phyloP scores from a whole-genome alignment of 2,113 vertebrate genomes.

The Brevimyrus niger region DNA sequence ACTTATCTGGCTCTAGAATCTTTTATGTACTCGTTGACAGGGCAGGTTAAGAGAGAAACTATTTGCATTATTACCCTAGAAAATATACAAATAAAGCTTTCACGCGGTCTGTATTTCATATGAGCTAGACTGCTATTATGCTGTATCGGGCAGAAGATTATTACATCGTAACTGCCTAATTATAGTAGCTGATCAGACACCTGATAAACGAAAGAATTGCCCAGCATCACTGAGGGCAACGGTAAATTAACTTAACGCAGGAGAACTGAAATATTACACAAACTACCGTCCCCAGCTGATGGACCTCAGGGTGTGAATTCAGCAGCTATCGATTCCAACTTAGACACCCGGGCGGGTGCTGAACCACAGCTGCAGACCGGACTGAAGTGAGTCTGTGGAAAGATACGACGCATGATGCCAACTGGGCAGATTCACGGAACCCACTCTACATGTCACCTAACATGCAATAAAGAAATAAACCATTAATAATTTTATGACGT shows the following conservation, averaged over 20 bases:
- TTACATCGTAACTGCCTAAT: background rate
- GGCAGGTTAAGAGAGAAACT: background rate
- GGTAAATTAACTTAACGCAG: background rate
- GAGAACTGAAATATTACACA: background rate
- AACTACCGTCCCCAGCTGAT: background rate
- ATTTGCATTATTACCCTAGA: background rate
- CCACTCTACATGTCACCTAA: background rate
- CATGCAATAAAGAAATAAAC: background rate
- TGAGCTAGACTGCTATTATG: background rate
- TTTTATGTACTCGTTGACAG: background rate
- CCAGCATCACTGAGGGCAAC: background rate
- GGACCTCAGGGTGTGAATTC: background rate
- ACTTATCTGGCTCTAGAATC: background rate
- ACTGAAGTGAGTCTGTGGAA: background rate
- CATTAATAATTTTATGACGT: background rate
- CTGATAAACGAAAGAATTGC: background rate
- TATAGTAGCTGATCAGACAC: background rate
- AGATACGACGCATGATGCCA: background rate
- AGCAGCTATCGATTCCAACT: background rate
- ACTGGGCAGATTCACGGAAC: background rate
- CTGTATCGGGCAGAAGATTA: background rate
- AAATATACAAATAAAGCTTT: background rate
- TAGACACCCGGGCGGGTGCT: background rate
- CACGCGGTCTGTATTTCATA: background rate
- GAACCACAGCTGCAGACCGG: background rate